Percentiles rank a stretch among this genome's conserved stretches.
Conservation (phyloP, 1,140 invertebrate genomes). For the Panulirus ornatus region DNA sequence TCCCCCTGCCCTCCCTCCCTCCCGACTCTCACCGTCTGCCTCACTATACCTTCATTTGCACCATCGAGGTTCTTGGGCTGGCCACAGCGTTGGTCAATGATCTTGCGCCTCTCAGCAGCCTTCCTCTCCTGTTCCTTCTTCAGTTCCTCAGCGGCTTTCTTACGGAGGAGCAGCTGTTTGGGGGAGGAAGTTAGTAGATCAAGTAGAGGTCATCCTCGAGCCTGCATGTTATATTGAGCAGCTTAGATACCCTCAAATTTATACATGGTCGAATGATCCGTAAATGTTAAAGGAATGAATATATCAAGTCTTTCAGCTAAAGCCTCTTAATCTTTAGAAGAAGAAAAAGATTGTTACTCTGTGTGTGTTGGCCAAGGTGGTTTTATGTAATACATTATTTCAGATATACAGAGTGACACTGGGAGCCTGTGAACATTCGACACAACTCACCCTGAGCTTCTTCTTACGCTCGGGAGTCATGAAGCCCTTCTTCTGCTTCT, state of each 20-base stretch:
- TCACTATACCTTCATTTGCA: conserved; percentile 88
- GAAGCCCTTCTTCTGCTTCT: conserved; percentile 98
- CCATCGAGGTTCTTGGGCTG: conserved; percentile 93
- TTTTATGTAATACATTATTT: too few species aligned
- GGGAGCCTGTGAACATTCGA: too few species aligned
- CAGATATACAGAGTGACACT: too few species aligned
- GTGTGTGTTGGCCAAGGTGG: too few species aligned
- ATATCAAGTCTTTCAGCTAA: too few species aligned
- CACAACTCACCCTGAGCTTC: conserved; percentile 92
- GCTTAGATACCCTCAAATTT: not conserved
- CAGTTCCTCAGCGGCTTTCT: conserved; percentile 99
- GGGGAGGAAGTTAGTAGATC: not conserved
- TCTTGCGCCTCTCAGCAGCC: conserved; percentile 97
- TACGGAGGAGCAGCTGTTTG: conserved; percentile 92
- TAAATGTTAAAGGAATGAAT: too few species aligned
- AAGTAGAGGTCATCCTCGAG: not conserved
- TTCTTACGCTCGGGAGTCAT: conserved; percentile 99
- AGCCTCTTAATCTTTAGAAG: too few species aligned
- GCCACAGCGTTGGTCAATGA: conserved; percentile 96
- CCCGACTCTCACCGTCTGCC: conserved; percentile 17
- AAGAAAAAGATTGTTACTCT: too few species aligned
- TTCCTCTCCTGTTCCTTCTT: conserved; percentile 99
- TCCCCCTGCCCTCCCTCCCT: conserved; percentile 7
- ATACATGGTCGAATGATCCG: too few species aligned
- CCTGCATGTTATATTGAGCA: not conserved